Conservation (phyloP, 2,797 vertebrate species). For the Xiphorhynchus erythropygius region DNA sequence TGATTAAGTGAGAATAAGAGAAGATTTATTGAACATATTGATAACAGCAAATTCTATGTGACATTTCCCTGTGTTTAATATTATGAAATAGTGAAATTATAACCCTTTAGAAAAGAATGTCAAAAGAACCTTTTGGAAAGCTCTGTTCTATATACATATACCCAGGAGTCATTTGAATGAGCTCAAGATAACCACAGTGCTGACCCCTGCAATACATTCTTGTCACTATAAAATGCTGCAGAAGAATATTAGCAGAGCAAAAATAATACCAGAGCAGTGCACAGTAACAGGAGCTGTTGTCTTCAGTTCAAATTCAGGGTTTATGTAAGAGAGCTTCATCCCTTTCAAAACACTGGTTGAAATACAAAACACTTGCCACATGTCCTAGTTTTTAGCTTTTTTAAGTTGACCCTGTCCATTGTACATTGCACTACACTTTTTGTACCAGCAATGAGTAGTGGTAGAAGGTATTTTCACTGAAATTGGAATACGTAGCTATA, state of each 20-base stretch:
- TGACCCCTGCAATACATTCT: background rate
- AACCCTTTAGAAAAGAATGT: background rate
- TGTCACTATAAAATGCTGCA: background rate
- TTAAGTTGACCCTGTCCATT: background rate
- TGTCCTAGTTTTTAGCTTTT: conserved; percentile 15
- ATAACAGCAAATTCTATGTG: background rate
- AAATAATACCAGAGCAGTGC: background rate
- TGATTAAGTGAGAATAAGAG: conserved; percentile 34
- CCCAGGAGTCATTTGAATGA: conserved; percentile 22
- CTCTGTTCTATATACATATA: background rate
- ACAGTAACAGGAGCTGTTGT: background rate
- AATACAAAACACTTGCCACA: conserved; percentile 17
- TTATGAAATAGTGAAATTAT: background rate
- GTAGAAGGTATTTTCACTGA: conserved; percentile 43
- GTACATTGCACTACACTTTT: conserved; percentile 11
- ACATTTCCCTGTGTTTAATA: background rate
- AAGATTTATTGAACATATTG: background rate
- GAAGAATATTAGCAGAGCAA: conserved; percentile 10
- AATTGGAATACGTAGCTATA: conserved; percentile 45
- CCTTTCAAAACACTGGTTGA: conserved; percentile 37
- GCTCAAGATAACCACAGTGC: background rate
- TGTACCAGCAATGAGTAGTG: conserved; percentile 9
- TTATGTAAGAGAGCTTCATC: conserved; percentile 26
- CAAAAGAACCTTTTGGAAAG: background rate
- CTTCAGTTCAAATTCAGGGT: conserved; percentile 47